Base-by-base conservation (phyloP, 2,113 vertebrate genomes). In the Pogonocichla stellata region DNA sequence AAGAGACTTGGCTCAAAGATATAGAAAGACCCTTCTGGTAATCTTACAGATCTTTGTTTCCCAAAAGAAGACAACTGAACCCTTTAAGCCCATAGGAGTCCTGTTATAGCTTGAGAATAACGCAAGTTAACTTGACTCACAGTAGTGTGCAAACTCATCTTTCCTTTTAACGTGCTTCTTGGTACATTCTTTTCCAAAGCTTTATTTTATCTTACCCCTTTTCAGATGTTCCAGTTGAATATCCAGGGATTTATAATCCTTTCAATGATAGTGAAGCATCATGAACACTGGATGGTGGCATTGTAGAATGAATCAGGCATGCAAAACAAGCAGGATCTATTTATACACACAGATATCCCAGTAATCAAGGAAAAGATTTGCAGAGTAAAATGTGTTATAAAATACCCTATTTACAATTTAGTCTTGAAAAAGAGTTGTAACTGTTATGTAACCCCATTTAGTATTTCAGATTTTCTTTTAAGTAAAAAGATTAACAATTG, bases 211-310 rank as follows among this genome's bases (percentile, higher is more conserved):
- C 28, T 53, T 81, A 34, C 14, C 7, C 6, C 6, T 81, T n/a
- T 64, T 67, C 61, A 90, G 57, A 28, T 75, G 29, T 54, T 50
- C n/a, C 54, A 53, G 19, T 81, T 93, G 80, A 72, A 5, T 73
- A 73, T 38, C 25, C 70, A 61, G 42, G n/a, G 4, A 24, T 89
- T 92, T 85, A 66, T 73, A 82, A 82, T 62, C 42, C 36, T 47
- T 74, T 70, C 58, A 54, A 22, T 86, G 81, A 80, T 57, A 92
- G 58, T 88, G 79, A 90, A 86, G 38, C 87, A 51, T 73, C 79
- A 66, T 1, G 36, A 94, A 94, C 90, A 43, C 79, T 96, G 96
- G 87, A 95, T 86, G 84, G 81, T 97, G 93, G 24, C 84, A 91
- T 70, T 93, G 93, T 70, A 85, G 74, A 96, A 92, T 94, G 81